phyloP scores from a whole-genome alignment of 53 echinoderm and acorn worm genomes.

The Echinometra lucunter region DNA sequence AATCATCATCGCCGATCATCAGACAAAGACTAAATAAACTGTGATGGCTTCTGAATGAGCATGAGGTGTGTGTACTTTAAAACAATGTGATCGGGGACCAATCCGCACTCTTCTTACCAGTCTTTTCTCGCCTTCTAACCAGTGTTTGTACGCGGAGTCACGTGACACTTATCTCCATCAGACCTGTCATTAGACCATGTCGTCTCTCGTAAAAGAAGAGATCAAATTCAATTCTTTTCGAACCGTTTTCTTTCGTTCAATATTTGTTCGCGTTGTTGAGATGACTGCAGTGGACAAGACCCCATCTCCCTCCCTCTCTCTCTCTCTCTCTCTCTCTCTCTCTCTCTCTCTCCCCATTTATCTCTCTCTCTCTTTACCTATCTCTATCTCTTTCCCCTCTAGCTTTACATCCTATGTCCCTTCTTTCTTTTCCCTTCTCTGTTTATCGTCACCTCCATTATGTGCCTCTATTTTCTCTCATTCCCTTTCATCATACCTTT shows the following conservation, averaged over 20 bases:
- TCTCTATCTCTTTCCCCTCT: not conserved
- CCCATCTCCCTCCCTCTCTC: not conserved
- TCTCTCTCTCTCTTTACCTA: not conserved
- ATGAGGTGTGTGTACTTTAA: slow-evolving; percentile 23
- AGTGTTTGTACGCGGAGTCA: slow-evolving; percentile 53
- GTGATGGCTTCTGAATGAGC: not conserved
- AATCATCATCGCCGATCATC: not conserved
- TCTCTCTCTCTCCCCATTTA: not conserved
- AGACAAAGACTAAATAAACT: not conserved
- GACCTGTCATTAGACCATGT: slow-evolving; percentile 51
- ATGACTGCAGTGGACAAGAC: not conserved
- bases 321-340: not conserved
- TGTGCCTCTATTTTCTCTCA: too few species aligned
- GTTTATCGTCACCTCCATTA: too few species aligned
- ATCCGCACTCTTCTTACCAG: not conserved
- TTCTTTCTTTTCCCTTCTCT: too few species aligned
- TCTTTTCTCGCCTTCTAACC: slow-evolving; percentile 45
- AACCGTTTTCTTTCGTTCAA: slow-evolving; percentile 64
- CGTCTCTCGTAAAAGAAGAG: slow-evolving; percentile 32
- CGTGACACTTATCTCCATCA: slow-evolving; percentile 47
- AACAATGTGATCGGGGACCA: not conserved
- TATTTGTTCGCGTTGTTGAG: slow-evolving; percentile 63
- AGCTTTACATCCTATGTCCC: too few species aligned
- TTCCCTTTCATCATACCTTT: too few species aligned
- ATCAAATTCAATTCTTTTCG: slow-evolving; percentile 68